A percentile compares a stretch with the other conserved stretches of the same genome.
Conservation (phyloP, 2,888 invertebrate genomes). For the Patella pellucida region DNA sequence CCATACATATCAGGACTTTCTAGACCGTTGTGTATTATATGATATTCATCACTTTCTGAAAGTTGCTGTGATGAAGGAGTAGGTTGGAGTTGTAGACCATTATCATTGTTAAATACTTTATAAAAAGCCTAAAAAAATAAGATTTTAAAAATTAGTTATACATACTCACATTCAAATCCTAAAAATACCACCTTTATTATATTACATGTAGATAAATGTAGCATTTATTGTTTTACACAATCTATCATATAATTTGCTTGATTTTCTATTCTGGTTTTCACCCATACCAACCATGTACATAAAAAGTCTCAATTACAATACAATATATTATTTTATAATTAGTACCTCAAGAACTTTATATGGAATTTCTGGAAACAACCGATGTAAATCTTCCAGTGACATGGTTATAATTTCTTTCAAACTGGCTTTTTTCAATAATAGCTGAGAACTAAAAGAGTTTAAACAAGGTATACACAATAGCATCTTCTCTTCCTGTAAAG, state of each 20-base stretch:
- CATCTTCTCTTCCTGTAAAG: constrained; percentile 47
- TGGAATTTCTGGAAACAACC: constrained; percentile 17
- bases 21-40: too few relatives aligned
- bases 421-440: background rate
- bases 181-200: too few relatives aligned
- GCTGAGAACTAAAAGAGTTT: constrained; percentile 23
- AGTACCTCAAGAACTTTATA: constrained; percentile 17
- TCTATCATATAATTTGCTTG: too few relatives aligned
- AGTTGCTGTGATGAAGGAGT: background rate
- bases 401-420: background rate
- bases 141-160: background rate
- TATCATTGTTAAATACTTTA: constrained; percentile 4
- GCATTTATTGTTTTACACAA: too few relatives aligned
- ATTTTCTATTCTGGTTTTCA: too few relatives aligned
- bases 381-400: constrained; percentile 3
- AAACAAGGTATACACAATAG: constrained; percentile 45
- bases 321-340: too few relatives aligned
- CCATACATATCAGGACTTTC: too few relatives aligned
- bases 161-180: too few relatives aligned
- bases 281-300: too few relatives aligned
- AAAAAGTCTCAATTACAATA: too few relatives aligned
- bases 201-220: too few relatives aligned
- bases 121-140: constrained; percentile 2
- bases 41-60: background rate
- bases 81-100: background rate